Evolutionary conservation across 2,888 invertebrate genomes (phyloP).

Genomic region (Opisthograptis luteolata): DNA sequence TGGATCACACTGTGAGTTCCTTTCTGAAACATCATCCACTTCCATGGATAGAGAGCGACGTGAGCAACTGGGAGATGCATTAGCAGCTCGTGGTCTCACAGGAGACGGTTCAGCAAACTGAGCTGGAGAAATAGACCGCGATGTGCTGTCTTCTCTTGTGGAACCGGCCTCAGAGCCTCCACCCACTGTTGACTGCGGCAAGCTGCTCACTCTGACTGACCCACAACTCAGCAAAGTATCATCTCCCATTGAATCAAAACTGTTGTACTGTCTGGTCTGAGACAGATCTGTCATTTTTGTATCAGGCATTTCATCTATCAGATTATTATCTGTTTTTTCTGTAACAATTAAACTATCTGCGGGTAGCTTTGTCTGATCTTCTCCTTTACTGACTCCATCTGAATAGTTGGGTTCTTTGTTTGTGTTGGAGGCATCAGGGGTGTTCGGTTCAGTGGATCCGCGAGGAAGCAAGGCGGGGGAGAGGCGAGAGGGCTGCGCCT

Average conservation of each 20-base stretch:
- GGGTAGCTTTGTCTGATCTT: constrained; percentile 72
- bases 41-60: constrained; percentile 78
- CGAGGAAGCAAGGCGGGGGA: constrained; percentile 56
- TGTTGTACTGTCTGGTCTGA: constrained; percentile 78
- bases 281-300: constrained; percentile 82
- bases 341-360: constrained; percentile 78
- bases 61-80: constrained; percentile 78
- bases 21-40: constrained; percentile 77
- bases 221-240: constrained; percentile 76
- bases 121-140: constrained; percentile 74
- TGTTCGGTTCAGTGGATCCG: constrained; percentile 62
- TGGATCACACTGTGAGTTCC: constrained; percentile 72
- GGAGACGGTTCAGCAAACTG: constrained; percentile 79
- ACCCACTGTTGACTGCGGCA: constrained; percentile 68
- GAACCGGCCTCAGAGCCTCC: constrained; percentile 64
- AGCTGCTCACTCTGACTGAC: constrained; percentile 69
- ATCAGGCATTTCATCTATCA: constrained; percentile 80
- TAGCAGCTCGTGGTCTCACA: constrained; percentile 63
- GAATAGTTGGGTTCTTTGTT: constrained; percentile 71
- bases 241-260: constrained; percentile 80
- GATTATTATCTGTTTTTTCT: constrained; percentile 76
- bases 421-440: constrained; percentile 61
- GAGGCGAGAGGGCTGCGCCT: constrained; percentile 54
- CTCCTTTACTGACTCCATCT: constrained; percentile 66
- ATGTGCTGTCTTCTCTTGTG: constrained; percentile 72